Percentiles rank a stretch among this genome's conserved stretches.
Conservation (phyloP, 2,113 vertebrate genomes). For the Garra rufa region DNA sequence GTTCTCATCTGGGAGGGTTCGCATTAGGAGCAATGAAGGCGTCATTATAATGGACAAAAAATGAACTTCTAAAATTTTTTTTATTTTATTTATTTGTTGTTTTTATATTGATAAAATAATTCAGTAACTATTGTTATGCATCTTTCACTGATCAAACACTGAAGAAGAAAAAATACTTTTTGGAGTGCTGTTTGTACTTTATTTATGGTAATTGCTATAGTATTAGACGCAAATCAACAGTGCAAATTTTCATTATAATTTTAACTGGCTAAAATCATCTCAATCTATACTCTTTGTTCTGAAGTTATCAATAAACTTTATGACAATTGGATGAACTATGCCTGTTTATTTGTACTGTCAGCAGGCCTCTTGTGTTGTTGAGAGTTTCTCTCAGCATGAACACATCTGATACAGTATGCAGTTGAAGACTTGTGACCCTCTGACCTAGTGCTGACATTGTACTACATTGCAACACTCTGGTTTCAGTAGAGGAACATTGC, state of each 20-base stretch:
- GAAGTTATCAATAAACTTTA: slow-evolving; percentile 1
- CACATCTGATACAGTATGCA: slow-evolving; percentile 33
- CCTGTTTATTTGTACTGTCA: slow-evolving; percentile 27
- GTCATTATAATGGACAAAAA: slow-evolving; percentile 62
- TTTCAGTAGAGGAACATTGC: slow-evolving; percentile 14
- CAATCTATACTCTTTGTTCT: neutral
- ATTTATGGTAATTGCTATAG: neutral
- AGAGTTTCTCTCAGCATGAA: neutral
- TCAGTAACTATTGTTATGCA: neutral
- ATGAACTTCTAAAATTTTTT: slow-evolving; percentile 25
- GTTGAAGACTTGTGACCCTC: slow-evolving; percentile 19
- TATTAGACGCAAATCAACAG: no score
- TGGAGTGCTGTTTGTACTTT: neutral
- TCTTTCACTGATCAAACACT: neutral
- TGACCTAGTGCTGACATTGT: slow-evolving; percentile 12
- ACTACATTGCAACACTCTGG: slow-evolving; percentile 7
- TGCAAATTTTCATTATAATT: no score
- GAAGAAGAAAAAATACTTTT: no score
- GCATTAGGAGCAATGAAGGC: slow-evolving; percentile 63
- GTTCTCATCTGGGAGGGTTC: slow-evolving; percentile 62
- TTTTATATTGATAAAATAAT: neutral
- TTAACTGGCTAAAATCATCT: no score
- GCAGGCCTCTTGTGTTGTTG: slow-evolving; percentile 36
- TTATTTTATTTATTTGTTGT: neutral
- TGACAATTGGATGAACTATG: neutral